phyloP scores from a whole-genome alignment of 2,113 vertebrate species.

The Larimichthys polyactis region DNA sequence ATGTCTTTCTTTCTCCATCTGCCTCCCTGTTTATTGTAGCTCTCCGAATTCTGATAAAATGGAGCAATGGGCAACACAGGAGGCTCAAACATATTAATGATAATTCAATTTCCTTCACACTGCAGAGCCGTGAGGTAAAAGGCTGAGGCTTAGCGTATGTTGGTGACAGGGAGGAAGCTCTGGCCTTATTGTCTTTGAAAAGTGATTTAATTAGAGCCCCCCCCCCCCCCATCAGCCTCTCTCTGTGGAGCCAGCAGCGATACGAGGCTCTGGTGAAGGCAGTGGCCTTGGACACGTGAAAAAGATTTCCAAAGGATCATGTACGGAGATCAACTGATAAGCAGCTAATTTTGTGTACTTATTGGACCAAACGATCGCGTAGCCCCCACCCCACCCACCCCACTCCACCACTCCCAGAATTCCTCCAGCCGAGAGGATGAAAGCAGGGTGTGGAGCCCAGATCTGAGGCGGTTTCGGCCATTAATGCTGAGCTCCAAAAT shows the following conservation, averaged over 20 bases:
- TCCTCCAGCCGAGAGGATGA: constrained; percentile 84
- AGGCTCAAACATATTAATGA: constrained; percentile 77
- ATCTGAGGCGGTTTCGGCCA: constrained; percentile 88
- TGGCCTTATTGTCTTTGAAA: constrained; percentile 91
- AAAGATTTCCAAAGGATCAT: constrained; percentile 96
- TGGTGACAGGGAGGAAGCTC: constrained; percentile 88
- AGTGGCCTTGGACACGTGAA: constrained; percentile 86
- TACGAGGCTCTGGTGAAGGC: constrained; percentile 82
- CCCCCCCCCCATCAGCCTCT: constrained; percentile 37
- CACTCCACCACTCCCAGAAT: constrained; percentile 83
- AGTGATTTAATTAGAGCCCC: constrained; percentile 91
- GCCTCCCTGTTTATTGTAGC: constrained; percentile 71
- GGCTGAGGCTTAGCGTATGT: constrained; percentile 80
- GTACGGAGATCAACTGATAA: constrained; percentile 98
- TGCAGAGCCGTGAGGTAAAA: constrained; percentile 84
- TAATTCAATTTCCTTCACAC: constrained; percentile 71
- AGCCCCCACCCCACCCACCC: background rate
- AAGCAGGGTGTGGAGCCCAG: constrained; percentile 80
- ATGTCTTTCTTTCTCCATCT: background rate
- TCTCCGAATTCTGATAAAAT: constrained; percentile 69
- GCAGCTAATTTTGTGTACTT: constrained; percentile 98
- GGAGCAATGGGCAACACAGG: constrained; percentile 34
- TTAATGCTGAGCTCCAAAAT: constrained; percentile 91
- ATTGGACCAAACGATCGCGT: constrained; percentile 90
- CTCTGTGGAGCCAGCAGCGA: constrained; percentile 59